A percentile compares a stretch with the other conserved stretches of the same genome.
phyloP scores from a whole-genome alignment of 2,797 vertebrate species.

The Garrulus glandarius region DNA sequence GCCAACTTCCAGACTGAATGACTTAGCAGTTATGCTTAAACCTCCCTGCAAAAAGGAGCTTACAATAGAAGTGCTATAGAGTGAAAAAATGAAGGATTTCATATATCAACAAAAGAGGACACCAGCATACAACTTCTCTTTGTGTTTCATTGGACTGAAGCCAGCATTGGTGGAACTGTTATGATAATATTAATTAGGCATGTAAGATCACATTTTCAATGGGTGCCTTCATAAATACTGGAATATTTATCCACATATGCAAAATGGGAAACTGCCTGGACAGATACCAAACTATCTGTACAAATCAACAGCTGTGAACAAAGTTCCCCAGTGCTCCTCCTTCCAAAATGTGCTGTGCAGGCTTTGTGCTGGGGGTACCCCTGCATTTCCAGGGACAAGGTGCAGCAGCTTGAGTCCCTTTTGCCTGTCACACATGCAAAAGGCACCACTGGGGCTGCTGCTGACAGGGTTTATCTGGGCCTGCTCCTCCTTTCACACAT shows the following conservation, averaged over 20 bases:
- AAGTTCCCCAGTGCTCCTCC: neutral
- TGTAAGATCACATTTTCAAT: conserved; percentile 57
- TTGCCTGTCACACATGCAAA: fast-evolving
- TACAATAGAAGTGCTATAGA: conserved; percentile 37
- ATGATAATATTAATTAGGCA: conserved; percentile 54
- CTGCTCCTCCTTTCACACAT: neutral
- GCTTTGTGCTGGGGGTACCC: neutral
- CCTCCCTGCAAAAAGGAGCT: neutral
- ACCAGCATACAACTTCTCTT: conserved; percentile 48
- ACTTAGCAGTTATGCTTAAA: conserved; percentile 37
- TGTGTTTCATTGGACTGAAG: conserved; percentile 36
- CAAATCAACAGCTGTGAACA: neutral
- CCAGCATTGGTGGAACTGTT: conserved; percentile 14
- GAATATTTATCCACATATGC: neutral
- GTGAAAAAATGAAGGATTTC: conserved; percentile 41
- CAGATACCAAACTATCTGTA: neutral
- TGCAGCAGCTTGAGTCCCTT: neutral
- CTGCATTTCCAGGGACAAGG: neutral
- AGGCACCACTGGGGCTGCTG: neutral
- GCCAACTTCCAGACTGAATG: conserved; percentile 27
- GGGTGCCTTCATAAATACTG: conserved; percentile 4
- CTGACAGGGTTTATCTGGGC: neutral
- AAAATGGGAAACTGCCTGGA: conserved; percentile 15
- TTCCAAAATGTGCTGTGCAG: neutral
- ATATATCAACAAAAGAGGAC: conserved; percentile 34